These are phyloP conservation scores for Tachycineta bicolor DNA, from an alignment of 2,113 vertebrate species.

Conservation along the genomic window DNA sequence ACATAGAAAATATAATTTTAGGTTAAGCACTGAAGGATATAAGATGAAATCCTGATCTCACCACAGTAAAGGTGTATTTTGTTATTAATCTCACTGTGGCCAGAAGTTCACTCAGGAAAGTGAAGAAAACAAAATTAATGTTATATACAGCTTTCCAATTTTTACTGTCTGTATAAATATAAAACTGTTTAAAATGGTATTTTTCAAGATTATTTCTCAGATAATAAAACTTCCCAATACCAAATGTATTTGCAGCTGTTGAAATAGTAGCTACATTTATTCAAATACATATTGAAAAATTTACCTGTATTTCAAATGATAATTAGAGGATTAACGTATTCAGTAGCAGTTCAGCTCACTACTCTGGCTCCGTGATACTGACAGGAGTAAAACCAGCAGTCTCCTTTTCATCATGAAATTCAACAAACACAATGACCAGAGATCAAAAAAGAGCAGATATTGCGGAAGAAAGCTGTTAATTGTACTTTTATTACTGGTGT, in stretches of 20 bases:
- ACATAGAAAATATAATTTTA: background rate
- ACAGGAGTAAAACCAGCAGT: background rate
- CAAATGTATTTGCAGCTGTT: background rate
- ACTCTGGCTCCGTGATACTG: background rate
- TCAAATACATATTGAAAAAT: background rate
- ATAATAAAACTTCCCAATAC: background rate
- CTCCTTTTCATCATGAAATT: background rate
- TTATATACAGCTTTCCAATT: background rate
- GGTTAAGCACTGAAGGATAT: background rate
- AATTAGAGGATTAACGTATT: background rate
- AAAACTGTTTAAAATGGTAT: background rate
- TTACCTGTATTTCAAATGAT: background rate
- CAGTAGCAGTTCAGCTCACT: background rate
- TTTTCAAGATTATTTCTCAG: background rate
- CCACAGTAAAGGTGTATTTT: background rate
- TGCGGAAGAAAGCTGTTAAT: background rate
- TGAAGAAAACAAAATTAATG: background rate
- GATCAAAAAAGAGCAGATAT: background rate
- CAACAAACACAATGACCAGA: background rate
- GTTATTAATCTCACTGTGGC: background rate
- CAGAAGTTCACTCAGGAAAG: background rate
- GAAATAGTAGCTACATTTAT: background rate
- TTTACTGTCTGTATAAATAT: background rate
- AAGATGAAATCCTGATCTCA: background rate
- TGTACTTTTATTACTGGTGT: background rate